Base-by-base conservation (phyloP, 2,113 vertebrate genomes). In the Channa maculata region DNA sequence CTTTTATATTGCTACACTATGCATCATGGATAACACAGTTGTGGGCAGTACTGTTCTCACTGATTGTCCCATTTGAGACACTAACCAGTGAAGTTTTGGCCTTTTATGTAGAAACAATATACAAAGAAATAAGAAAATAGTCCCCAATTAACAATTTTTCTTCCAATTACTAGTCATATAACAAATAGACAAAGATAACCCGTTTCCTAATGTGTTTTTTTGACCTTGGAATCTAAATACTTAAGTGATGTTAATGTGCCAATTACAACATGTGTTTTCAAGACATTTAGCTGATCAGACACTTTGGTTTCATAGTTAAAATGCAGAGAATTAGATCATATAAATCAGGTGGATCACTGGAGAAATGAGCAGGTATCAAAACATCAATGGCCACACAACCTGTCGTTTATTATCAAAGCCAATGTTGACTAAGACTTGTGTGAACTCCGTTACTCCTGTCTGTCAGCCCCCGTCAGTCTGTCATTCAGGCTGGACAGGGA, bases 11-110 rank as follows among this genome's bases (percentile, higher is more conserved):
- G 15, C 43, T 0, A 14, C 0, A 9, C 4, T 41, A 4, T 41
- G 24, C 8, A 15, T 44, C 61, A 45, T 43, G 0, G 39, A 44
- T 62, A 15, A 45, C 39, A 14, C 58, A 6, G 49, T 34, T 34
- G 39, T 34, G 4, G 13, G 37, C 14, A 14, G 55, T 33, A 51
- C 46, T 34, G 71, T 59, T 50, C n/a, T 6, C 24, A 53, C 4
- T 49, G 87, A 90, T 88, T 86, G 90, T 89, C 88, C 24, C 39
- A 37, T 43, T 12, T 39, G 3, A 12, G 48, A 50, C 51, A 3
- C 11, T 13, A 52, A 52, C n/a, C 8, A 38, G 41, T 34, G 9
- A 45, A 11, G 33, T 38, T 24, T 38, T 6, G 5, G 33, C 63
- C 6, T 53, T 44, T 61, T 45, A 24, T 24, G 24, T 24, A 24